Evolutionary conservation across 2,797 vertebrate genomes (phyloP).

Genomic region (Pseudomugil tenellus): DNA sequence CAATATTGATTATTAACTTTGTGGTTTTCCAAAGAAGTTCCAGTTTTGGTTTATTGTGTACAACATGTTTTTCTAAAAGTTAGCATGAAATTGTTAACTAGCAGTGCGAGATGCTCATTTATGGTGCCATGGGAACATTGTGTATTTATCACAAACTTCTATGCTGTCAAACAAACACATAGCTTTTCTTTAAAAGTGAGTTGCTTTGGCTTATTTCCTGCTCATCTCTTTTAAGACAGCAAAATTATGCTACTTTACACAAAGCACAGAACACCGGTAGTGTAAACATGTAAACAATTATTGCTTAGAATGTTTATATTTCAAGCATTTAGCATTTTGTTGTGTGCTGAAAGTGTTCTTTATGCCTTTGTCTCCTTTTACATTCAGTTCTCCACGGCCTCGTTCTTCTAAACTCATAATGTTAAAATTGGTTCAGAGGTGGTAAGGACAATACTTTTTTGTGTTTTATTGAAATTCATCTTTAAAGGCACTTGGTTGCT

Average conservation of each 20-base stretch:
- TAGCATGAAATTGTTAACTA: conserved; percentile 51
- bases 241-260: conserved; percentile 34
- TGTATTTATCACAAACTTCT: conserved; percentile 59
- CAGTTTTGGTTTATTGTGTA: conserved; percentile 14
- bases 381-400: conserved; percentile 89
- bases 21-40: conserved; percentile 11
- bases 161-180: conserved; percentile 30
- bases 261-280: conserved; percentile 29
- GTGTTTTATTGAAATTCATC: conserved; percentile 72
- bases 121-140: conserved; percentile 81
- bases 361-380: conserved; percentile 85
- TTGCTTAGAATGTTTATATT: conserved; percentile 57
- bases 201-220: conserved; percentile 58
- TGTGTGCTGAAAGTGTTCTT: conserved; percentile 79
- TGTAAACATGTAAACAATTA: conserved; percentile 29
- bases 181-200: conserved; percentile 52
- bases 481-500: conserved; percentile 63
- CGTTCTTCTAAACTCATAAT: conserved; percentile 92
- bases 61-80: conserved; percentile 21
- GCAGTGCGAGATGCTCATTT: conserved; percentile 86
- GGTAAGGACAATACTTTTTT: conserved; percentile 86
- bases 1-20: background rate
- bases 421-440: conserved; percentile 92
- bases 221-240: conserved; percentile 43
- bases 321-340: conserved; percentile 63